Conservation (phyloP, 2,113 vertebrate species). For the Zeus faber region DNA sequence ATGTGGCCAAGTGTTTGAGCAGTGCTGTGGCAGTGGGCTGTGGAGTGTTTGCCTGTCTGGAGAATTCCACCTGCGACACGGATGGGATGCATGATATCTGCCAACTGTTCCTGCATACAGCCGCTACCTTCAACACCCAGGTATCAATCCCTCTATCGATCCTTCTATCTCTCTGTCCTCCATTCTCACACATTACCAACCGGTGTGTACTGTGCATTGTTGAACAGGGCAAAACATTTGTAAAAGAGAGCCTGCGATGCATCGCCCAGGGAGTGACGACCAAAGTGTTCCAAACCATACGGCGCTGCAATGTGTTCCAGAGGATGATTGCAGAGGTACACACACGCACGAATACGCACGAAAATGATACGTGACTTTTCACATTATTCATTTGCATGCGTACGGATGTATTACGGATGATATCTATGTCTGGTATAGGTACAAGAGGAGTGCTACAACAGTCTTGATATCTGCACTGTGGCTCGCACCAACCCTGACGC, state of each 20-base stretch:
- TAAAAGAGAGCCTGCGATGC: slow-evolving; percentile 95
- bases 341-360: no score
- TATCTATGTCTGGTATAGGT: slow-evolving; percentile 50
- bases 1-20: slow-evolving; percentile 88
- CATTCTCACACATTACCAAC: background rate
- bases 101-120: slow-evolving; percentile 89
- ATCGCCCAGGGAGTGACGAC: slow-evolving; percentile 84
- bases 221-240: slow-evolving; percentile 89
- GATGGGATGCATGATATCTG: slow-evolving; percentile 96
- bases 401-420: background rate
- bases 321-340: slow-evolving; percentile 88
- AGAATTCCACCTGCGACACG: slow-evolving; percentile 95
- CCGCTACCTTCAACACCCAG: slow-evolving; percentile 94
- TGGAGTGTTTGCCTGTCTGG: slow-evolving; percentile 91
- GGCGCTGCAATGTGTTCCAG: slow-evolving; percentile 91
- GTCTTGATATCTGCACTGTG: slow-evolving; percentile 85
- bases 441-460: slow-evolving; percentile 92
- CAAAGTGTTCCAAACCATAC: slow-evolving; percentile 89
- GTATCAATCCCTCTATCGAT: slow-evolving; percentile 50
- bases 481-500: slow-evolving; percentile 85
- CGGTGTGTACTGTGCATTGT: background rate
- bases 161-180: background rate
- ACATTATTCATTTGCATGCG: background rate
- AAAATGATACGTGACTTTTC: no score
- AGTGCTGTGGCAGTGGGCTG: slow-evolving; percentile 89